phyloP scores from a whole-genome alignment of 2,113 vertebrate genomes.

The Dromas ardeola region DNA sequence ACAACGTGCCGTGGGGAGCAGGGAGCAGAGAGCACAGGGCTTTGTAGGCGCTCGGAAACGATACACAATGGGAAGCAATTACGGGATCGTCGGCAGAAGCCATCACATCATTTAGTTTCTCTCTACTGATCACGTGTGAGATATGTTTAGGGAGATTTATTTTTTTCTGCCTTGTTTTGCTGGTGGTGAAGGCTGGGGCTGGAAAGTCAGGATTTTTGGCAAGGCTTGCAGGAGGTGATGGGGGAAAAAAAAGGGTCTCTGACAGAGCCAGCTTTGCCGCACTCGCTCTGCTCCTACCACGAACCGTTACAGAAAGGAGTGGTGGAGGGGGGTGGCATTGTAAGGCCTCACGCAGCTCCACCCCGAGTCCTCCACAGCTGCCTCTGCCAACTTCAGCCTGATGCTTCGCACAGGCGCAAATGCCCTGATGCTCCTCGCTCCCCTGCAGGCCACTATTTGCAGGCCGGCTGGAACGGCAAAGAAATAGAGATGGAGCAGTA shows the following conservation, averaged over 20 bases:
- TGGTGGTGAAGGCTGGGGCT: background rate
- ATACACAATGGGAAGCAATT: background rate
- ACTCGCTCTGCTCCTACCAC: background rate
- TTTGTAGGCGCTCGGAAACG: accelerated
- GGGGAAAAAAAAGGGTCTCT: background rate
- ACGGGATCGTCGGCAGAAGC: accelerated
- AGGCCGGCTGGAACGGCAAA: background rate
- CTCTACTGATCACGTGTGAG: background rate
- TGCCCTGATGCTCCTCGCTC: background rate
- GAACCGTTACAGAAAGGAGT: background rate
- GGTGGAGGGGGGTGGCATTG: background rate
- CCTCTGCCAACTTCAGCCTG: background rate
- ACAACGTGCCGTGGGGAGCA: accelerated
- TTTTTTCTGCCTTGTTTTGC: background rate
- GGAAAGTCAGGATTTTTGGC: background rate
- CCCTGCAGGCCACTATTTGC: background rate
- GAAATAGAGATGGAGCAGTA: background rate
- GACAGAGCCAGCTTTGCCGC: background rate
- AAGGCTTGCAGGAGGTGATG: background rate
- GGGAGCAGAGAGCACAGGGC: background rate
- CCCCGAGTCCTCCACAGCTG: background rate
- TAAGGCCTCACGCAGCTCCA: background rate
- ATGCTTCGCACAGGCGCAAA: background rate
- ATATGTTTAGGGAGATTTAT: background rate
- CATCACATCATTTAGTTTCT: background rate